phyloP scores from a whole-genome alignment of 2,113 vertebrate genomes.

The Corythaeola cristata region DNA sequence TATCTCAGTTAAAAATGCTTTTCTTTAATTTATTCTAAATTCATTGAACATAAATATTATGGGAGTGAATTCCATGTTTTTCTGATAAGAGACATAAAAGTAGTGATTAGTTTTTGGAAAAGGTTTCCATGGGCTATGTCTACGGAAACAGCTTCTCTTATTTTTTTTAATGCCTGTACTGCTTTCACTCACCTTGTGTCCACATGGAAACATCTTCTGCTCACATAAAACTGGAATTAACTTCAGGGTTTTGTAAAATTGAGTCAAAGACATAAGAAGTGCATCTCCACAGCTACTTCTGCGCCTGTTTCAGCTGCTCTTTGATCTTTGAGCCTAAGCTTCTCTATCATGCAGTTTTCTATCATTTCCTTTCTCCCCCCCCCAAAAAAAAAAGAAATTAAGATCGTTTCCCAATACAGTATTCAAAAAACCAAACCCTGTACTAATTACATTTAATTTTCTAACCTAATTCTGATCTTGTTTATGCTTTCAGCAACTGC shows the following conservation, averaged over 20 bases:
- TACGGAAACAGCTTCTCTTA: background rate
- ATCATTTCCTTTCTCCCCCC: too few species aligned
- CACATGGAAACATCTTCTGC: background rate
- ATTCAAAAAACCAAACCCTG: background rate
- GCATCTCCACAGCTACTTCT: background rate
- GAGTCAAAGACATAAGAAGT: background rate
- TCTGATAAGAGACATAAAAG: background rate
- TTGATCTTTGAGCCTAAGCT: background rate
- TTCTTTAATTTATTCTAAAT: background rate
- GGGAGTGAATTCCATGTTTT: background rate
- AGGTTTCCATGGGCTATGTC: background rate
- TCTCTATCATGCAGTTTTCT: background rate
- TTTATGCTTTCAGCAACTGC: background rate
- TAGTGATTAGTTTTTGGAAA: background rate
- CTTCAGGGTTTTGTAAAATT: background rate
- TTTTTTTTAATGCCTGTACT: background rate
- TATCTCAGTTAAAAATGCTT: background rate
- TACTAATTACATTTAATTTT: background rate
- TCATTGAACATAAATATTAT: background rate
- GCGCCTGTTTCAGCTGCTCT: background rate
- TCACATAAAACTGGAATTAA: background rate
- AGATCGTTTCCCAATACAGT: background rate
- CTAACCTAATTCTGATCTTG: background rate
- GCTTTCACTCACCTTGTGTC: background rate
- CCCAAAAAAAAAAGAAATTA: background rate